Conservation (phyloP, 2,113 vertebrate genomes). For the Melanotaenia duboulayi region DNA sequence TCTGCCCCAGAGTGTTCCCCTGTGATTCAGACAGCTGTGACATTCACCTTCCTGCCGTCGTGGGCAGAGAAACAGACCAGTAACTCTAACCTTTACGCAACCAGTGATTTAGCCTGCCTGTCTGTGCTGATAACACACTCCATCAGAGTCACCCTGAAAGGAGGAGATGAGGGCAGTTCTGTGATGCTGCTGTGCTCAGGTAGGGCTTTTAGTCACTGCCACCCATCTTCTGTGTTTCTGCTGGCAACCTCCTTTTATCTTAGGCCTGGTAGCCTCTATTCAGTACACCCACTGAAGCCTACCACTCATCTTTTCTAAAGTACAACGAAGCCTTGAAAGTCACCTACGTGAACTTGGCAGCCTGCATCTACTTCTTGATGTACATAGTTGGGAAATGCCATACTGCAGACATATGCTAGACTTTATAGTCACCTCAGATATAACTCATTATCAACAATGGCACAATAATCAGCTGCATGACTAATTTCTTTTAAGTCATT, state of each 20-base stretch:
- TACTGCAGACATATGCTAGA: slow-evolving; percentile 24
- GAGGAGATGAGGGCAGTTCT: slow-evolving; percentile 51
- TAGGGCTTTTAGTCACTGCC: slow-evolving; percentile 61
- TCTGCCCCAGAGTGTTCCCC: slow-evolving; percentile 40
- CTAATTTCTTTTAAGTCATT: slow-evolving; percentile 22
- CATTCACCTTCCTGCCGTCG: slow-evolving; percentile 71
- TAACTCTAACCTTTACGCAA: slow-evolving; percentile 76
- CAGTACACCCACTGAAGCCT: slow-evolving; percentile 56
- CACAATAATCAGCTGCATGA: slow-evolving; percentile 20
- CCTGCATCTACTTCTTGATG: slow-evolving; percentile 35
- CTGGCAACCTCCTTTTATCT: slow-evolving; percentile 60
- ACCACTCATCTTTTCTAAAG: slow-evolving; percentile 55
- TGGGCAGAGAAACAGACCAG: slow-evolving; percentile 63
- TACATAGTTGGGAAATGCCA: slow-evolving; percentile 14
- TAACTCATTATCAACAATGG: slow-evolving; percentile 20
- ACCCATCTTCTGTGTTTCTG: slow-evolving; percentile 45
- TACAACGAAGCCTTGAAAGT: slow-evolving; percentile 60
- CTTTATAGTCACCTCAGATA: slow-evolving; percentile 13
- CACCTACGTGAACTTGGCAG: slow-evolving; percentile 51
- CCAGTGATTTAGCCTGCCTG: slow-evolving; percentile 73
- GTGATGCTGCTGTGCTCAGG: slow-evolving; percentile 35
- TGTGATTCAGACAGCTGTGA: slow-evolving; percentile 69
- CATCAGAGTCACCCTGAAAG: slow-evolving; percentile 59
- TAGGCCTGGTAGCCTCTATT: slow-evolving; percentile 52
- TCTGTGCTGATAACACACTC: slow-evolving; percentile 74